Evolutionary conservation across 2,797 vertebrate species (phyloP).

Genomic region (Adrianichthys oophorus): DNA sequence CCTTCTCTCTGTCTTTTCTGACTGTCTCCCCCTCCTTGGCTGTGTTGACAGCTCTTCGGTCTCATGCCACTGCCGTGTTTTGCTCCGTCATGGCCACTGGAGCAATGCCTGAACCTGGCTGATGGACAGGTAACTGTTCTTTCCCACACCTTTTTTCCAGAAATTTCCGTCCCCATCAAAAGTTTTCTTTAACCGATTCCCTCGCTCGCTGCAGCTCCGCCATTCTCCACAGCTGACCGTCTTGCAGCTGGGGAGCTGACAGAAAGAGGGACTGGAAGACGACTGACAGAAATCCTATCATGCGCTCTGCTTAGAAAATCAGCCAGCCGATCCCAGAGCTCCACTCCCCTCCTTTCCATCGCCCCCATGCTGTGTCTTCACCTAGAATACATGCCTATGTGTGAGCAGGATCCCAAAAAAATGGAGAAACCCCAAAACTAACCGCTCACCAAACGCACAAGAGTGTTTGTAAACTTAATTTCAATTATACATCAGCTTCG

Average conservation of each 20-base stretch:
- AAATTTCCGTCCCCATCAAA: slow-evolving; percentile 44
- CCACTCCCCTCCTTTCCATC: slow-evolving; percentile 29
- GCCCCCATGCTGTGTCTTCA: slow-evolving; percentile 32
- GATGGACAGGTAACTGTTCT: slow-evolving; percentile 62
- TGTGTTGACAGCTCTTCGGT: slow-evolving; percentile 72
- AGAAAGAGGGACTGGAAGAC: slow-evolving; percentile 31
- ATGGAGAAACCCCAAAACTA: slow-evolving; percentile 29
- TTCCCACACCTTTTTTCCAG: slow-evolving; percentile 26
- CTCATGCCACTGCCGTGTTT: slow-evolving; percentile 64
- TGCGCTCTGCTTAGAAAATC: slow-evolving; percentile 58
- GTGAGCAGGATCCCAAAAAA: slow-evolving; percentile 13
- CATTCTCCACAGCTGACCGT: slow-evolving; percentile 43
- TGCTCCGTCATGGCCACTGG: slow-evolving; percentile 74
- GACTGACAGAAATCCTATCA: slow-evolving; percentile 44
- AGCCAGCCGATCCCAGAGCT: slow-evolving; percentile 55
- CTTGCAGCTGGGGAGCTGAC: slow-evolving; percentile 48
- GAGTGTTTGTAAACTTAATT: slow-evolving; percentile 35
- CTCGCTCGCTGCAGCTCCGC: slow-evolving; percentile 29
- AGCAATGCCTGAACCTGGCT: slow-evolving; percentile 65
- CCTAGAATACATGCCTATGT: slow-evolving; percentile 30
- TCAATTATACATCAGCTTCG: slow-evolving; percentile 49
- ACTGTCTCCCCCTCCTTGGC: slow-evolving; percentile 53
- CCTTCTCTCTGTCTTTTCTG: slow-evolving; percentile 45
- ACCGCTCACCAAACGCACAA: slow-evolving; percentile 27
- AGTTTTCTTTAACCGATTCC: slow-evolving; percentile 53